Conservation (phyloP, 2,888 invertebrate species). For the Bombylius discolor region DNA sequence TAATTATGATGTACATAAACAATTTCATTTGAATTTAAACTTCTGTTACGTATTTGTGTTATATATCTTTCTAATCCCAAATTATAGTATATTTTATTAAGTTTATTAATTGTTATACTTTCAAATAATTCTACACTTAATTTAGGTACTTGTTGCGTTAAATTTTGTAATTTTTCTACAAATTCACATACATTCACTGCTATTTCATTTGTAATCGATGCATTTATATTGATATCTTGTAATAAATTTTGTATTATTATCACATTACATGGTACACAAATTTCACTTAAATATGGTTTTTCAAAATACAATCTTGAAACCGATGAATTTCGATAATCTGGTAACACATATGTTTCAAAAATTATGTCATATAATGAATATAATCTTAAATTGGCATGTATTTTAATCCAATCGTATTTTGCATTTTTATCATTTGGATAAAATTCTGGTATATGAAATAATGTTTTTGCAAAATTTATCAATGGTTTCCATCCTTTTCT, state of each 20-base stretch:
- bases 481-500: neutral
- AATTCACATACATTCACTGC: slow-evolving; percentile 10
- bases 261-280: neutral
- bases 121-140: too few species aligned
- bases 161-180: slow-evolving; percentile 9
- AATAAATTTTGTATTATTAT: neutral
- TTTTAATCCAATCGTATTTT: neutral
- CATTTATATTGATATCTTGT: neutral
- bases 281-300: neutral
- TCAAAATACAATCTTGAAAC: neutral
- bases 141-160: neutral
- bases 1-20: too few species aligned
- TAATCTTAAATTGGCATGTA: neutral
- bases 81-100: neutral
- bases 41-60: too few species aligned
- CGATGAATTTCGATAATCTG: too few species aligned
- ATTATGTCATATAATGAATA: neutral
- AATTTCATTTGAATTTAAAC: too few species aligned
- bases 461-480: neutral
- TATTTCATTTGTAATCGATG: neutral
- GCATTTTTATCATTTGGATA: neutral
- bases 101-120: neutral
- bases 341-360: neutral
- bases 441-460: neutral
- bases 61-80: too few species aligned